Percentiles rank a stretch among this genome's conserved stretches.
Conservation (phyloP, 1,140 invertebrate species). For the Papilio xuthus region DNA sequence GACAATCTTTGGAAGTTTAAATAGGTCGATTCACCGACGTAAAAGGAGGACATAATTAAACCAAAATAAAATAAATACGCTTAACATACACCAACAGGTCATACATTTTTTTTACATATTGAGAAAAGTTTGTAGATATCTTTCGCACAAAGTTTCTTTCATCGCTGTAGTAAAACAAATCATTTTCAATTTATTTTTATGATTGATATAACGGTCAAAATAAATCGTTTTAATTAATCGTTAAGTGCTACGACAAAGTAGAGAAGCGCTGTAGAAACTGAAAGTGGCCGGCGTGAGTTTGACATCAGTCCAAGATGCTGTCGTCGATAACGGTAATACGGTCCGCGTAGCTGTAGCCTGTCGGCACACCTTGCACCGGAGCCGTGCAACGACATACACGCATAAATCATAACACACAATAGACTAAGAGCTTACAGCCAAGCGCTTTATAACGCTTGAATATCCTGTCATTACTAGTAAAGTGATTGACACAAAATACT, state of each 20-base stretch:
- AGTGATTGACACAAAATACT: slow-evolving; percentile 47
- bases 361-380: slow-evolving; percentile 53
- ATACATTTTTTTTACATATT: neutral
- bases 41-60: too few species aligned
- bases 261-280: slow-evolving; percentile 51
- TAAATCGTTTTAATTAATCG: neutral
- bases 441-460: slow-evolving; percentile 46
- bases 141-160: neutral
- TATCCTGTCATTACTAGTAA: slow-evolving; percentile 56
- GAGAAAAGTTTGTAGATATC: neutral
- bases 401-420: slow-evolving; percentile 54
- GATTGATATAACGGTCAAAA: neutral
- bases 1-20: neutral
- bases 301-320: slow-evolving; percentile 74
- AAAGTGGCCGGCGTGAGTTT: slow-evolving; percentile 66
- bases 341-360: slow-evolving; percentile 57
- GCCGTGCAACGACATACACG: slow-evolving; percentile 54
- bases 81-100: neutral
- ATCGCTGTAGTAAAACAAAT: neutral
- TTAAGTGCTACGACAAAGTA: slow-evolving; percentile 6
- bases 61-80: neutral
- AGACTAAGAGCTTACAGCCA: slow-evolving; percentile 29
- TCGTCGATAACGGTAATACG: slow-evolving; percentile 73
- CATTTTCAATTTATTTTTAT: neutral
- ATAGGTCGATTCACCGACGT: neutral